Evolutionary conservation across 2,888 invertebrate species (phyloP).

Genomic region (Drosophila mayaguana): DNA sequence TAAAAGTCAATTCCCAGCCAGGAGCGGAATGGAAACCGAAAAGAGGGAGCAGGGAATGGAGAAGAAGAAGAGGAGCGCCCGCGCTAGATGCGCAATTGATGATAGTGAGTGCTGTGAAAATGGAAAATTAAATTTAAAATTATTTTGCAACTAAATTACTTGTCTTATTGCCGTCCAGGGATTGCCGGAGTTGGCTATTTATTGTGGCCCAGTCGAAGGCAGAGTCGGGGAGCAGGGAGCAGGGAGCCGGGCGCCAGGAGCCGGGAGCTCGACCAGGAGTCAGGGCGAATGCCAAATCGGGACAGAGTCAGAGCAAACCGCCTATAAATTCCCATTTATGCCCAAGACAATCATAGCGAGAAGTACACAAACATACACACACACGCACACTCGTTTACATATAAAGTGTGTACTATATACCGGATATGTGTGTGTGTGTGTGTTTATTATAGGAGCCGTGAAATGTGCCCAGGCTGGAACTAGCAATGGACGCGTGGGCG

Average conservation of each 20-base stretch:
- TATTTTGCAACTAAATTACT: slow-evolving; percentile 79
- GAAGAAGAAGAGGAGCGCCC: neutral
- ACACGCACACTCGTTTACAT: slow-evolving; percentile 1
- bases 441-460: slow-evolving; percentile 1
- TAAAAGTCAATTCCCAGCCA: slow-evolving; percentile 50
- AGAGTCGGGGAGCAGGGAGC: no score
- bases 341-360: slow-evolving; percentile 72
- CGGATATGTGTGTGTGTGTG: neutral
- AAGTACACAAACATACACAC: slow-evolving; percentile 20
- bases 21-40: neutral
- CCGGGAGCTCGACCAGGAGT: neutral
- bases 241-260: neutral
- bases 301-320: slow-evolving; percentile 43
- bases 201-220: slow-evolving; percentile 41
- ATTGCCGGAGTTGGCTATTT: slow-evolving; percentile 67
- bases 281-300: slow-evolving; percentile 16
- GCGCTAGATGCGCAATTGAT: slow-evolving; percentile 56
- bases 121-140: slow-evolving; percentile 79
- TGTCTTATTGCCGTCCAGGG: slow-evolving; percentile 79
- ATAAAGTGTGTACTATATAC: slow-evolving; percentile 7
- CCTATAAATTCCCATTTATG: slow-evolving; percentile 78
- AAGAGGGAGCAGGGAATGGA: neutral
- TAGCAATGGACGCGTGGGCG: slow-evolving; percentile 15
- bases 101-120: slow-evolving; percentile 65
- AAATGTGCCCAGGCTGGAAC: neutral